phyloP scores from a whole-genome alignment of 2,888 invertebrate species.

The Apantesis nais region DNA sequence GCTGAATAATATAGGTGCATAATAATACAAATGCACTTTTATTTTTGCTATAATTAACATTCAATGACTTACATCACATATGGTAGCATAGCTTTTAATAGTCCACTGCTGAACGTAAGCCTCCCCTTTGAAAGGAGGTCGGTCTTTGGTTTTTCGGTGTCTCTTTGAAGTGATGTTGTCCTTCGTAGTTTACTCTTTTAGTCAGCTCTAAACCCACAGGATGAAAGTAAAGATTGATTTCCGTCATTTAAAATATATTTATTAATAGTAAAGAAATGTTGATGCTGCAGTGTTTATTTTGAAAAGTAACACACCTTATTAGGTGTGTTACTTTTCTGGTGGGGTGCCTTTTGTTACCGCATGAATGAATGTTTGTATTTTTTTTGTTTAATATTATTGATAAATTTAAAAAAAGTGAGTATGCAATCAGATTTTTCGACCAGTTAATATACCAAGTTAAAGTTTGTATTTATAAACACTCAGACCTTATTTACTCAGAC shows the following conservation, averaged over 20 bases:
- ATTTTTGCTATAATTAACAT: neutral
- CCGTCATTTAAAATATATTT: neutral
- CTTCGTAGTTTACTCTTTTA: too few relatives aligned
- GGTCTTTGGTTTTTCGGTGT: too few relatives aligned
- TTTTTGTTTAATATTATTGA: neutral
- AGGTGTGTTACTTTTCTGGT: too few relatives aligned
- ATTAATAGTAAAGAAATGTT: neutral
- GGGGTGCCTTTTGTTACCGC: neutral
- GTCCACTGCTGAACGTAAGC: too few relatives aligned
- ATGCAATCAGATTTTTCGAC: neutral
- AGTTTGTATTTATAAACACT: neutral
- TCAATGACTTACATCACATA: too few relatives aligned
- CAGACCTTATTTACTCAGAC: neutral
- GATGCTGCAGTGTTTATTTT: neutral
- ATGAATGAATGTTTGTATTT: neutral
- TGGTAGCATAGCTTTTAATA: too few relatives aligned
- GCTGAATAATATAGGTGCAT: neutral
- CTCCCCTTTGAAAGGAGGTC: too few relatives aligned
- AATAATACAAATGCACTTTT: neutral
- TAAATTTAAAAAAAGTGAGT: too few relatives aligned
- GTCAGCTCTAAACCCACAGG: too few relatives aligned
- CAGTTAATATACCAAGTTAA: neutral
- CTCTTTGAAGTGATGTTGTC: too few relatives aligned
- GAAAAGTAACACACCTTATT: too few relatives aligned
- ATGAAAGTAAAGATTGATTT: too few relatives aligned